Evolutionary conservation across 2,888 invertebrate species (phyloP).

Genomic region (Sinotaia quadrata): DNA sequence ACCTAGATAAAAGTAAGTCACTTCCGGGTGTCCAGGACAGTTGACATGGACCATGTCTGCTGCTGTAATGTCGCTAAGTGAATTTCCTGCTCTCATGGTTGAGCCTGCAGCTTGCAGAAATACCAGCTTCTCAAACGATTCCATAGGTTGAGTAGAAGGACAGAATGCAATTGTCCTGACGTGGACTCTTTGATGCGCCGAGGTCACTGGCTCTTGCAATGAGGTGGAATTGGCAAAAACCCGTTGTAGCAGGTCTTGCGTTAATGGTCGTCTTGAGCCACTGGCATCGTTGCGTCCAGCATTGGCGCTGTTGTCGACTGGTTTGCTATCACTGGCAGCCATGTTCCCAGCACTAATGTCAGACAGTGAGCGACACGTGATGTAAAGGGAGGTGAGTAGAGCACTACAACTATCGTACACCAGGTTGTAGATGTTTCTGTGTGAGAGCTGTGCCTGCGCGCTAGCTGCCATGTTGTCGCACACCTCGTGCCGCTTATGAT

Average conservation of each 20-base stretch:
- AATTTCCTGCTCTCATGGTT: neutral
- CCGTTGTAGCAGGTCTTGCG: conserved; percentile 11
- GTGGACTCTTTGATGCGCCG: conserved; percentile 18
- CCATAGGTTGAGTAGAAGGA: conserved; percentile 38
- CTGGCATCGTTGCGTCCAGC: neutral
- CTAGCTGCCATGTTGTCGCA: conserved; percentile 38
- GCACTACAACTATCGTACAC: conserved; percentile 40
- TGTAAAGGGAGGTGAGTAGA: conserved; percentile 36
- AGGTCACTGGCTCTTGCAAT: conserved; percentile 11
- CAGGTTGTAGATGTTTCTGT: conserved; percentile 22
- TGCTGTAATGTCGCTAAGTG: neutral
- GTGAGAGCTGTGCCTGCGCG: conserved; percentile 28
- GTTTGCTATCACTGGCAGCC: conserved; percentile 13
- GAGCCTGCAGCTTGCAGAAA: conserved; percentile 26
- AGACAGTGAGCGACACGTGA: conserved; percentile 27
- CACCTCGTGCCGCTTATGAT: conserved; percentile 32
- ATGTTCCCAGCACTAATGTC: conserved; percentile 1
- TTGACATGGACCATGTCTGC: conserved; percentile 39
- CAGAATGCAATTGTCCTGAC: conserved; percentile 39
- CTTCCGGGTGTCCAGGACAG: conserved; percentile 42
- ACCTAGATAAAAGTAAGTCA: conserved; percentile 40
- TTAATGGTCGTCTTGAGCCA: neutral
- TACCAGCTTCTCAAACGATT: conserved; percentile 33
- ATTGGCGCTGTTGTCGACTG: neutral
- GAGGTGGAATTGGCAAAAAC: conserved; percentile 25